A percentile compares a stretch with the other conserved stretches of the same genome.
Conservation (phyloP, 2,113 vertebrate species). For the Menidia beryllina region DNA sequence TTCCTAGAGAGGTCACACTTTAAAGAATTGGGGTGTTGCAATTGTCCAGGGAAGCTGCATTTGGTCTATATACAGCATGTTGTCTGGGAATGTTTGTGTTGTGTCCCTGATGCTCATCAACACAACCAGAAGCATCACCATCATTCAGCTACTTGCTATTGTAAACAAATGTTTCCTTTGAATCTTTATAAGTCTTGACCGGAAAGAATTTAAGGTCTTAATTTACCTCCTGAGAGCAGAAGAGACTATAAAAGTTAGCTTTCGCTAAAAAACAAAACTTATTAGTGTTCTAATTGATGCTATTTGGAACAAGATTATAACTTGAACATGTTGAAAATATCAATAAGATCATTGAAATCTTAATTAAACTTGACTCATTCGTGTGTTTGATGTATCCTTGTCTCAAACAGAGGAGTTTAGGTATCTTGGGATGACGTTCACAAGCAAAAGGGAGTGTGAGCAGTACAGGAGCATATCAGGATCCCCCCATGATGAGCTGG, state of each 20-base stretch:
- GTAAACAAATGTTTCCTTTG: background rate
- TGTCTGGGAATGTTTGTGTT: background rate
- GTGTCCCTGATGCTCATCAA: background rate
- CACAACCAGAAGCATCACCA: background rate
- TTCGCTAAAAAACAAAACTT: conserved; percentile 7
- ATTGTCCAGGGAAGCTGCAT: too few species aligned
- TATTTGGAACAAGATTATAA: conserved; percentile 27
- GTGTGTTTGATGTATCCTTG: too few species aligned
- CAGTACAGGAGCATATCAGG: too few species aligned
- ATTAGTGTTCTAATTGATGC: conserved; percentile 10
- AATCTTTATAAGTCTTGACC: conserved; percentile 9
- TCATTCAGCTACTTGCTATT: conserved; percentile 23
- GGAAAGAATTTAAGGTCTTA: conserved; percentile 21
- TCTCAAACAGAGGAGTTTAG: too few species aligned
- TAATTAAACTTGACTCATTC: too few species aligned
- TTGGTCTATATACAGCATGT: too few species aligned
- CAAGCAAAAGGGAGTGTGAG: too few species aligned
- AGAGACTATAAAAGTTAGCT: conserved; percentile 32
- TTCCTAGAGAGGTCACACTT: background rate
- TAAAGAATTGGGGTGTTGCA: background rate
- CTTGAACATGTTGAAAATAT: conserved; percentile 10
- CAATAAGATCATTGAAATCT: background rate
- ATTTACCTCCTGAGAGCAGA: conserved; percentile 25
- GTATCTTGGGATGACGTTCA: too few species aligned
- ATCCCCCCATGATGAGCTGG: too few species aligned